Conservation (phyloP, 2,797 vertebrate genomes). For the Limnodromus scolopaceus region DNA sequence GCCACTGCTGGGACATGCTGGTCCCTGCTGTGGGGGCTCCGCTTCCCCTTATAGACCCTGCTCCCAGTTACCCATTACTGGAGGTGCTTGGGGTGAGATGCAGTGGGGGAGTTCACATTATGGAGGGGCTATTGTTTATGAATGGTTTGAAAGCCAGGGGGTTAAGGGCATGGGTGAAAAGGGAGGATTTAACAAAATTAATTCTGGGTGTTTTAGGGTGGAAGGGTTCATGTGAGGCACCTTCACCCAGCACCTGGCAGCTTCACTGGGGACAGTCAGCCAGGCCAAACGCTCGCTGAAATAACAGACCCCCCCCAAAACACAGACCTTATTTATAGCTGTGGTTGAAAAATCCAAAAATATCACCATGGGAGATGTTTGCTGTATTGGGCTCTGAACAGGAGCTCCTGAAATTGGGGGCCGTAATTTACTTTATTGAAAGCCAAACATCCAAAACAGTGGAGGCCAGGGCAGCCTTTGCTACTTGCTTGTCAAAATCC, state of each 20-base stretch:
- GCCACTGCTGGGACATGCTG: fast-evolving
- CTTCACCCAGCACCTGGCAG: not conserved
- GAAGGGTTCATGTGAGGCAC: not conserved
- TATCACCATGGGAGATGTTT: not conserved
- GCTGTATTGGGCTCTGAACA: not conserved
- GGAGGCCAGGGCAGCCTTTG: not conserved
- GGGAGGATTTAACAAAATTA: not conserved
- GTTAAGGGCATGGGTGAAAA: not conserved
- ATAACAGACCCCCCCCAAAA: not conserved
- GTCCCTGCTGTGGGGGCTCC: not conserved
- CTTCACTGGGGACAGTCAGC: not conserved
- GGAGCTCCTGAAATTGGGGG: not conserved
- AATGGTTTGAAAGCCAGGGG: not conserved
- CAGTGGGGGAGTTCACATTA: not conserved
- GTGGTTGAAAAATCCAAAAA: not conserved
- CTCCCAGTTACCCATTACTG: not conserved
- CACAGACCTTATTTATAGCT: not conserved
- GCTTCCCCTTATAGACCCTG: not conserved
- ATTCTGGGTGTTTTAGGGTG: not conserved
- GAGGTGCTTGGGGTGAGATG: fast-evolving
- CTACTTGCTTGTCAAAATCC: not conserved
- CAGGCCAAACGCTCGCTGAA: not conserved
- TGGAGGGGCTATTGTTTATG: not conserved
- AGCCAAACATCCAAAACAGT: not conserved
- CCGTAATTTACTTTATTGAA: not conserved